Evolutionary conservation across 1,140 invertebrate genomes (phyloP).

Genomic region (Limonius californicus): DNA sequence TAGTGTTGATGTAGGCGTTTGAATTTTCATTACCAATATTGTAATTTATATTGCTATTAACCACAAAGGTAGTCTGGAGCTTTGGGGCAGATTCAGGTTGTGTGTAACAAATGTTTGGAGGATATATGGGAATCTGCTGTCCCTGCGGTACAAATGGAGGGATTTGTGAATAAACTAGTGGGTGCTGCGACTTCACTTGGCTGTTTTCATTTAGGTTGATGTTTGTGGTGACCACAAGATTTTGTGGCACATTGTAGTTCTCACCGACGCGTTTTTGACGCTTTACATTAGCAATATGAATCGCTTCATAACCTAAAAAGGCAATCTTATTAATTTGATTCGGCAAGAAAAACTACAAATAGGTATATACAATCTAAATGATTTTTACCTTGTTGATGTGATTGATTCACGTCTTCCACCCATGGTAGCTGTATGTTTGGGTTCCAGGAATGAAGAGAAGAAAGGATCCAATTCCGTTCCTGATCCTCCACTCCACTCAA

Average conservation of each 20-base stretch:
- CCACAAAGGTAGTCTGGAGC: neutral
- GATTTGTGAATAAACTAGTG: neutral
- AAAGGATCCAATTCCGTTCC: constrained; percentile 35
- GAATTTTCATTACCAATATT: neutral
- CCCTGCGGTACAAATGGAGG: constrained; percentile 2
- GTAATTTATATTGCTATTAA: neutral
- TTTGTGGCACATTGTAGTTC: neutral
- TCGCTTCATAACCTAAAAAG: no score
- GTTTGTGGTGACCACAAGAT: neutral
- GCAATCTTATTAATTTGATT: no score
- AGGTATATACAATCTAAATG: no score
- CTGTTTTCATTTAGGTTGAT: constrained; percentile 2
- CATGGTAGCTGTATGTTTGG: constrained; percentile 38
- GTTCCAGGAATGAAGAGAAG: constrained; percentile 31
- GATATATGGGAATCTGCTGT: neutral
- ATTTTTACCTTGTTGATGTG: constrained; percentile 13
- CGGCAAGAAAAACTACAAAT: no score
- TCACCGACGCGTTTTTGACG: neutral
- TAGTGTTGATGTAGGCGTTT: neutral
- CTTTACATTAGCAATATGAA: neutral
- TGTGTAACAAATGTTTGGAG: neutral
- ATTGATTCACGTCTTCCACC: constrained; percentile 21
- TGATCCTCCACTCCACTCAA: constrained; percentile 40
- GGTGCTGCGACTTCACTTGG: no score
- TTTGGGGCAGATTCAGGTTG: neutral